A percentile compares a stretch with the other conserved stretches of the same genome.
Evolutionary conservation across 1,140 invertebrate species (phyloP).

Genomic region (Drusus annulatus): DNA sequence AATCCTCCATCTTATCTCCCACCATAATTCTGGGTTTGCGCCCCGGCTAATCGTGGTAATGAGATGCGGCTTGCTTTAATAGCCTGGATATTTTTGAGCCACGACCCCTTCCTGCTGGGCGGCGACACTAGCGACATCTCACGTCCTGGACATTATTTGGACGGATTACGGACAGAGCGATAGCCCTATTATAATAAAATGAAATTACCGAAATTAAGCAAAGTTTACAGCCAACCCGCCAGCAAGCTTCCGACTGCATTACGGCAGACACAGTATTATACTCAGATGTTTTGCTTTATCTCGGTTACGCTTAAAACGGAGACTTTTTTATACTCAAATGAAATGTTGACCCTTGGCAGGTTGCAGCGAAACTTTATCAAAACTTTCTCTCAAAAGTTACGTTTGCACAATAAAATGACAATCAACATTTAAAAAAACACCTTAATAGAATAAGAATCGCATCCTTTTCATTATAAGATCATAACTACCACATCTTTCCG

Average conservation of each 20-base stretch:
- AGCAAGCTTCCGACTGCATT: conserved; percentile 40
- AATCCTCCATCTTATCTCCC: conserved; percentile 36
- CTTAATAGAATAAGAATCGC: too few relatives aligned
- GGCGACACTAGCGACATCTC: conserved; percentile 41
- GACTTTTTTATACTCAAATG: conserved; percentile 1
- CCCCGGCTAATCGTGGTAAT: conserved; percentile 38
- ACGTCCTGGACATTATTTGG: conserved; percentile 48
- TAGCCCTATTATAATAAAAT: conserved; percentile 50
- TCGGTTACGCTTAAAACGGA: conserved; percentile 22
- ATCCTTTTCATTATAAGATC: too few relatives aligned
- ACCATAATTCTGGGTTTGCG: conserved; percentile 30
- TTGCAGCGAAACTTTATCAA: too few relatives aligned
- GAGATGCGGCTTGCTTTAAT: conserved; percentile 41
- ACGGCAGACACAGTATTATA: conserved; percentile 32
- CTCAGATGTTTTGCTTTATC: conserved; percentile 35
- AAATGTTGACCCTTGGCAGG: conserved; percentile 11
- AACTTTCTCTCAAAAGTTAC: too few relatives aligned
- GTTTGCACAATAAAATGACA: too few relatives aligned
- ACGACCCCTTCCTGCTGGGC: background rate
- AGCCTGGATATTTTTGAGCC: conserved; percentile 40
- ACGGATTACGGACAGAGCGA: conserved; percentile 44
- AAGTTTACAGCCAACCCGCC: conserved; percentile 40
- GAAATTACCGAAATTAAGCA: conserved; percentile 51
- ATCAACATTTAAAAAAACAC: too few relatives aligned
- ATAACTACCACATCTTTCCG: too few relatives aligned